A percentile compares a stretch with the other conserved stretches of the same genome.
Evolutionary conservation across 2,797 vertebrate genomes (phyloP).

Genomic region (Halcyon smyrnensis): DNA sequence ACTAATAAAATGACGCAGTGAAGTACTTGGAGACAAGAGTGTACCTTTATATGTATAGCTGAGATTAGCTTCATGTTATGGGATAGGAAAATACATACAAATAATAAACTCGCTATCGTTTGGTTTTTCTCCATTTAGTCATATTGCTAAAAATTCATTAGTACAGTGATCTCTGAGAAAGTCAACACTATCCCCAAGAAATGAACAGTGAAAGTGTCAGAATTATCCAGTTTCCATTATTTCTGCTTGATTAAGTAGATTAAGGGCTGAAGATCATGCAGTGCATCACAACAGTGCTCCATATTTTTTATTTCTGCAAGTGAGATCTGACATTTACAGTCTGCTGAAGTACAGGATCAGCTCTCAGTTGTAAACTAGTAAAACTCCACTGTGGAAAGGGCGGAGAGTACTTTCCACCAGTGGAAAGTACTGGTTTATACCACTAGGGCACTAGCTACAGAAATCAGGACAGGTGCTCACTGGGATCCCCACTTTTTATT

Average conservation of each 20-base stretch:
- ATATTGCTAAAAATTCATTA: neutral
- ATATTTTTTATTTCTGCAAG: neutral
- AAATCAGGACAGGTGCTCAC: neutral
- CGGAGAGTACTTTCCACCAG: too few species aligned
- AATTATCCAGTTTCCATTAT: neutral
- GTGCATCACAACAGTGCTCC: neutral
- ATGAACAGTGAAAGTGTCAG: neutral
- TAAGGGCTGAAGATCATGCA: neutral
- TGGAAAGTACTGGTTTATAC: neutral
- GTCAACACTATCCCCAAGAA: neutral
- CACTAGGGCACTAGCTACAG: neutral
- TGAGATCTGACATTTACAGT: neutral
- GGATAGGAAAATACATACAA: neutral
- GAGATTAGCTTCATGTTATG: neutral
- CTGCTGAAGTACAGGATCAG: neutral
- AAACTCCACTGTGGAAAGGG: neutral
- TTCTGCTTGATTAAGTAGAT: constrained; percentile 27
- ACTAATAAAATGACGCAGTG: neutral
- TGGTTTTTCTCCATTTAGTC: neutral
- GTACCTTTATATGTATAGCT: neutral
- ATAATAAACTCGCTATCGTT: neutral
- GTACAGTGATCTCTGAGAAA: neutral
- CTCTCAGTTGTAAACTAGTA: neutral
- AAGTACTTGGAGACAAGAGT: neutral
- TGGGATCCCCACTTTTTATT: neutral